phyloP scores from a whole-genome alignment of 1,140 invertebrate species.

The Rhagoletis zephyria region DNA sequence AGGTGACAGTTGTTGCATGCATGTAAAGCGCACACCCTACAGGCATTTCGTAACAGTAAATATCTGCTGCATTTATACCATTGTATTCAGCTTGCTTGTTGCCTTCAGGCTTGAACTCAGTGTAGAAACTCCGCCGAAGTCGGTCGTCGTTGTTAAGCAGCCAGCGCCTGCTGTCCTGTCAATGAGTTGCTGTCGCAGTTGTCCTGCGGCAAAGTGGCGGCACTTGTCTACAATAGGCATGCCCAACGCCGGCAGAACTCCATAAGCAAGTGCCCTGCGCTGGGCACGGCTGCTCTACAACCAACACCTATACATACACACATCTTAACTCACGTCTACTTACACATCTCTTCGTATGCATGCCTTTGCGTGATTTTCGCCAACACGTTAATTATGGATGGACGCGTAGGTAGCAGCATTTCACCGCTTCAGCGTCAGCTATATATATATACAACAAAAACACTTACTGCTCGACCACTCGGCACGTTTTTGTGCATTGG shows the following conservation, averaged over 20 bases:
- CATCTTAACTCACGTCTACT: background rate
- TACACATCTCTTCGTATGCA: background rate
- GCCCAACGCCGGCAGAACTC: too few species aligned
- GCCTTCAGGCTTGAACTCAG: constrained; percentile 19
- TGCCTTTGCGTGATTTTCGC: constrained; percentile 27
- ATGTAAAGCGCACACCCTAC: too few species aligned
- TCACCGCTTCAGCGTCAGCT: background rate
- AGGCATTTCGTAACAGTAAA: background rate
- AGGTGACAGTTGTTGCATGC: constrained; percentile 27
- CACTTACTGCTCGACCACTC: background rate
- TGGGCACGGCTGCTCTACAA: background rate
- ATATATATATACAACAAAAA: too few species aligned
- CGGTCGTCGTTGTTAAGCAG: background rate
- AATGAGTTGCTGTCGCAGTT: constrained; percentile 36
- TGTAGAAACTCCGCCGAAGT: background rate
- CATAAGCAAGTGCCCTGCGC: too few species aligned
- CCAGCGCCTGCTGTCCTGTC: background rate
- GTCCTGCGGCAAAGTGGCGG: constrained; percentile 44
- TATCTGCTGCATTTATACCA: background rate
- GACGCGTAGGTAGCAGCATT: constrained; percentile 9
- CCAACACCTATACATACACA: background rate
- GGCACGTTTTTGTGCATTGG: constrained; percentile 17
- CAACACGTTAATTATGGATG: constrained; percentile 46
- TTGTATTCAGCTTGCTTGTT: background rate
- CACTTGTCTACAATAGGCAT: background rate